A percentile compares a stretch with the other conserved stretches of the same genome.
phyloP scores from a whole-genome alignment of 2,888 invertebrate species.

The Eupsilia transversa region DNA sequence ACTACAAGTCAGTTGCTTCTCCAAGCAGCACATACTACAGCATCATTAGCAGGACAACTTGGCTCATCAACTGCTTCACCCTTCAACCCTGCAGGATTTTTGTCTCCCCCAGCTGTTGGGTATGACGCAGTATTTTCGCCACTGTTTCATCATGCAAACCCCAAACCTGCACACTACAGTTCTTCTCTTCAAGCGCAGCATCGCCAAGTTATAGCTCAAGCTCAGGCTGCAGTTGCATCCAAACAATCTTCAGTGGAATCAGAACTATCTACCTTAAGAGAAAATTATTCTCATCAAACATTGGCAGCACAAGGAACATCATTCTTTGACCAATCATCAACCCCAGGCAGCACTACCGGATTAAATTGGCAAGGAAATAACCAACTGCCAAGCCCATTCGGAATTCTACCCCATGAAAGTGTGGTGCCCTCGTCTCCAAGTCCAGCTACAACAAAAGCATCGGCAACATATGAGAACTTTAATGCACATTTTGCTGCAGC shows the following conservation, averaged over 20 bases:
- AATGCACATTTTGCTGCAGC: constrained; percentile 93
- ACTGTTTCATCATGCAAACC: constrained; percentile 94
- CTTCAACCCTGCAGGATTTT: constrained; percentile 93
- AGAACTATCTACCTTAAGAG: constrained; percentile 90
- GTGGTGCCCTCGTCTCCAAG: constrained; percentile 92
- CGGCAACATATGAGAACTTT: constrained; percentile 92
- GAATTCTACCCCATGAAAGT: constrained; percentile 94
- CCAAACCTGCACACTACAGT: constrained; percentile 94
- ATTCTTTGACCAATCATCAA: constrained; percentile 93
- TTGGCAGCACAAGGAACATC: constrained; percentile 90
- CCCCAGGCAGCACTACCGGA: constrained; percentile 87
- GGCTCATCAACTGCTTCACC: constrained; percentile 92
- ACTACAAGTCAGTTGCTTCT: constrained; percentile 93
- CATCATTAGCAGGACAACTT: constrained; percentile 91
- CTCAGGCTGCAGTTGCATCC: constrained; percentile 90
- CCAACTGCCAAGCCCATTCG: constrained; percentile 93
- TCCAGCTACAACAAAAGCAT: constrained; percentile 91
- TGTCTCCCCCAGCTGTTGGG: constrained; percentile 94
- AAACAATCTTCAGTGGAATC: constrained; percentile 90
- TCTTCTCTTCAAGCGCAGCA: constrained; percentile 92
- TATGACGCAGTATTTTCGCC: constrained; percentile 96
- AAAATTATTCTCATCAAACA: constrained; percentile 91
- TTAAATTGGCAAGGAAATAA: constrained; percentile 94
- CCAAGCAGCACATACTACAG: constrained; percentile 92
- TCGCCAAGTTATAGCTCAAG: constrained; percentile 92